Base-by-base conservation (phyloP, 2,797 vertebrate genomes). In the Lagocephalus sceleratus region DNA sequence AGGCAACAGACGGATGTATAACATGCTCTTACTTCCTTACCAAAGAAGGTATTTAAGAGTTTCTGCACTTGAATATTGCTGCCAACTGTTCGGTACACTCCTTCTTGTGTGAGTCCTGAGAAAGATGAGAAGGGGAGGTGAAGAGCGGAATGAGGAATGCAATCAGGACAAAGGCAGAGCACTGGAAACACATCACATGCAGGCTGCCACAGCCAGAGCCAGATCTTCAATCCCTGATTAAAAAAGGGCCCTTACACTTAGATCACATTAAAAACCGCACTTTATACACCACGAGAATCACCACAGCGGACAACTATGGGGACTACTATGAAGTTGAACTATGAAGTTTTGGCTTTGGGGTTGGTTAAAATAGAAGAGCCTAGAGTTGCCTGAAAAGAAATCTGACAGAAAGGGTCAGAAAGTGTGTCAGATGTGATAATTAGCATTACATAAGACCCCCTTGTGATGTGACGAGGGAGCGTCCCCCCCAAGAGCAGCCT, bases 21-120 rank as follows among this genome's bases (percentile, higher is more conserved):
- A 64, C 49, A 62, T 53, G 48, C 71, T 82, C 44, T 48, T 35
- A 65, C 54, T 72, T 75, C 45, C 84, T 97, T 93, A 99, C 97
- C 94, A 87, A 99, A 99, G 89, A 97, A 98, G 57, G 93, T 78
- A 68, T 95, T 97, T 85, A 99, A 83, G 71, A 99, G 87, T 88
- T 95, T 98, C 87, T 98, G 96, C 85, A 99, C 97, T 91, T 98
- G 95, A 70, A 98, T 95, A 72, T 98, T 99, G 89, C 96, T 98
- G 81, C 97, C 97, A 73, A 99, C 97, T 0, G 96, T 98, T 67
- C 96, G 87, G 88, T 98, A 99, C 52, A 98, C 83, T 5, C 97
- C 96, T 81, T 98, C 96, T 3, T 95, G 93, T 47, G 90, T 85
- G 76, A 94, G 82, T 51, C 94, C 96, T 98, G 68, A 48, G 71